Percentiles rank a stretch among this genome's conserved stretches.
Evolutionary conservation across 2,797 vertebrate genomes (phyloP).

Genomic region (Masticophis lateralis): DNA sequence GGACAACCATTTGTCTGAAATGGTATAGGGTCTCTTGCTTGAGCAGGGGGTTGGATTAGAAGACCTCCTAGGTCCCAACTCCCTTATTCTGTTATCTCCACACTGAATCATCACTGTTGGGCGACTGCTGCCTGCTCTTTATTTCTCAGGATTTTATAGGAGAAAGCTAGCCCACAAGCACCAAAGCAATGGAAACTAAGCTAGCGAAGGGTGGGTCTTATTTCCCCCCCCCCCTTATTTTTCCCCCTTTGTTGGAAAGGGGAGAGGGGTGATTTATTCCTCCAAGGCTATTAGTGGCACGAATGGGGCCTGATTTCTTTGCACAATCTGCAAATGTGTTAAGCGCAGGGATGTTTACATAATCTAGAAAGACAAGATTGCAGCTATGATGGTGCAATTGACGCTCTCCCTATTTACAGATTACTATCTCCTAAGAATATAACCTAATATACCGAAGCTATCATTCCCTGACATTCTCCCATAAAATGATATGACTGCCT

Average conservation of each 20-base stretch:
- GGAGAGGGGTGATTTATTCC: background rate
- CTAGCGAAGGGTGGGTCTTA: background rate
- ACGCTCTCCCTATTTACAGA: background rate
- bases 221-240: background rate
- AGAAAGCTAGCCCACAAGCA: background rate
- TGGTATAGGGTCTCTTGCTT: background rate
- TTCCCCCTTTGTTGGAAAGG: background rate
- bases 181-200: background rate
- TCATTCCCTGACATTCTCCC: background rate
- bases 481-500: background rate
- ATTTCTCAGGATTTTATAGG: background rate
- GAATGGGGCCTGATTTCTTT: too few relatives aligned
- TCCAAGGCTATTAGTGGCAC: too few relatives aligned
- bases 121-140: background rate
- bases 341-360: too few relatives aligned
- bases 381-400: background rate
- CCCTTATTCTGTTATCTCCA: background rate
- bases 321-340: too few relatives aligned
- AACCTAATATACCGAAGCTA: background rate
- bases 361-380: background rate
- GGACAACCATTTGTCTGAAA: background rate
- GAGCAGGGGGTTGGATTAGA: too few relatives aligned
- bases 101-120: background rate
- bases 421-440: background rate
- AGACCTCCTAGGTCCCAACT: background rate